These are phyloP conservation scores for Danio albolineatus DNA, from an alignment of 2,797 vertebrate species.

Conservation along the genomic window DNA sequence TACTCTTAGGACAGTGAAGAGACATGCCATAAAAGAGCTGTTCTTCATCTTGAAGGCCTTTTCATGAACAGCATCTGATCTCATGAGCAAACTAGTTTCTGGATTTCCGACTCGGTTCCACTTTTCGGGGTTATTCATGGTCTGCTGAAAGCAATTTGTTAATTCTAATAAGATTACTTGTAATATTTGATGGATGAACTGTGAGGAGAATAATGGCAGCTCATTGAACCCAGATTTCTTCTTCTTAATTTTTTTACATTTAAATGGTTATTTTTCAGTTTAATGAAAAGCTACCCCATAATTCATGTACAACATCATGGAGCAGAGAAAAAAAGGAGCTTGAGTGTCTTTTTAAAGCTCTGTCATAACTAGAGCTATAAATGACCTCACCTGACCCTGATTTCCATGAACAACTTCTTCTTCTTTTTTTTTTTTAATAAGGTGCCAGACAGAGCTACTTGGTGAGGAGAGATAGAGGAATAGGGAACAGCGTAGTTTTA, in stretches of 20 bases:
- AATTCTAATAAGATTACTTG: too few relatives aligned
- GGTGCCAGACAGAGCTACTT: neutral
- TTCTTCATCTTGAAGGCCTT: neutral
- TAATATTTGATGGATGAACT: too few relatives aligned
- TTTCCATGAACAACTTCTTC: neutral
- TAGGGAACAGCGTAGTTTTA: neutral
- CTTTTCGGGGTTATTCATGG: too few relatives aligned
- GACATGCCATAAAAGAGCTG: too few relatives aligned
- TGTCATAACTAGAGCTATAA: constrained; percentile 1
- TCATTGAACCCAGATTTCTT: too few relatives aligned
- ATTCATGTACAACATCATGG: too few relatives aligned
- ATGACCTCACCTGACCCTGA: neutral
- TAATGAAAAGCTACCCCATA: too few relatives aligned
- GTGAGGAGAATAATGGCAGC: too few relatives aligned
- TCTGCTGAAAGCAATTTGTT: too few relatives aligned
- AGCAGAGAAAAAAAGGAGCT: neutral
- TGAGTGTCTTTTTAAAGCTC: neutral
- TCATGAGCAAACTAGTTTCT: neutral
- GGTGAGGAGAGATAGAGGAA: neutral
- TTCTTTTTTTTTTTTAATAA: neutral
- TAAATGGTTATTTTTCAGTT: too few relatives aligned
- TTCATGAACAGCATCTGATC: neutral
- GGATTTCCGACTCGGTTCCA: too few relatives aligned
- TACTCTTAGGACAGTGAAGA: neutral
- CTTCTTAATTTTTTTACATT: too few relatives aligned